Percentiles rank a stretch among this genome's conserved stretches.
These are phyloP conservation scores for Eupithecia tripunctaria DNA, from an alignment of 2,888 invertebrate genomes.

Conservation along the genomic window DNA sequence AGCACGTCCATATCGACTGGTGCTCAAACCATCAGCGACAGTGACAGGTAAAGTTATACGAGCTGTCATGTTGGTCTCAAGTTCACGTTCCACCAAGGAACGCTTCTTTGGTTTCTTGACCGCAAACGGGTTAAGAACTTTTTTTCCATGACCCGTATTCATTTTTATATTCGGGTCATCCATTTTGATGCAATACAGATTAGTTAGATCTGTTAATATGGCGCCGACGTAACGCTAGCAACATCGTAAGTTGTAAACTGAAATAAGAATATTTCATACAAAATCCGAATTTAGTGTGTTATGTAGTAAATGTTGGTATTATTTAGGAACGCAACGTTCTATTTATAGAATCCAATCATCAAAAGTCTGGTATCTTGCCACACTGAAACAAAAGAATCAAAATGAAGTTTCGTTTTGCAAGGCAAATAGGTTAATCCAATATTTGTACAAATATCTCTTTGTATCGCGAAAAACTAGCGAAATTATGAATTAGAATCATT, in stretches of 20 bases:
- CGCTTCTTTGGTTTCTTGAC: conserved; percentile 73
- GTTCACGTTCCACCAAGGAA: conserved; percentile 74
- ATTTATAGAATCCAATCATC: conserved; percentile 53
- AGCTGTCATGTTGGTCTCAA: conserved; percentile 75
- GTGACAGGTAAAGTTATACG: conserved; percentile 69
- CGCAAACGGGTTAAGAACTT: conserved; percentile 49
- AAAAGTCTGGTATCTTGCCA: conserved; percentile 50
- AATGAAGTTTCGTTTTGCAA: conserved; percentile 75
- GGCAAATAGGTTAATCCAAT: conserved; percentile 73
- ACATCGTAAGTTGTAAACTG: conserved; percentile 53
- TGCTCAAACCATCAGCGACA: conserved; percentile 59
- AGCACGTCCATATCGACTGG: conserved; percentile 86
- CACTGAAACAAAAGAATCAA: conserved; percentile 80
- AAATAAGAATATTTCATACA: conserved; percentile 46
- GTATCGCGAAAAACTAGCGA: conserved; percentile 32
- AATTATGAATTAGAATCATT: conserved; percentile 63
- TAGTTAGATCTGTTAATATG: conserved; percentile 42
- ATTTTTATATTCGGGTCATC: conserved; percentile 72
- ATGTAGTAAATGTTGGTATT: conserved; percentile 36
- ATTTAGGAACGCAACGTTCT: conserved; percentile 50
- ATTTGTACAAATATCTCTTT: conserved; percentile 55
- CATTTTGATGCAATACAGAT: conserved; percentile 55
- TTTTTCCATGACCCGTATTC: conserved; percentile 61
- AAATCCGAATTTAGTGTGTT: conserved; percentile 44
- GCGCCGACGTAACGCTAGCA: conserved; percentile 57